Percentiles rank a stretch among this genome's conserved stretches.
These are phyloP conservation scores for Rhyzopertha dominica DNA, from an alignment of 1,140 invertebrate genomes.

Conservation along the genomic window DNA sequence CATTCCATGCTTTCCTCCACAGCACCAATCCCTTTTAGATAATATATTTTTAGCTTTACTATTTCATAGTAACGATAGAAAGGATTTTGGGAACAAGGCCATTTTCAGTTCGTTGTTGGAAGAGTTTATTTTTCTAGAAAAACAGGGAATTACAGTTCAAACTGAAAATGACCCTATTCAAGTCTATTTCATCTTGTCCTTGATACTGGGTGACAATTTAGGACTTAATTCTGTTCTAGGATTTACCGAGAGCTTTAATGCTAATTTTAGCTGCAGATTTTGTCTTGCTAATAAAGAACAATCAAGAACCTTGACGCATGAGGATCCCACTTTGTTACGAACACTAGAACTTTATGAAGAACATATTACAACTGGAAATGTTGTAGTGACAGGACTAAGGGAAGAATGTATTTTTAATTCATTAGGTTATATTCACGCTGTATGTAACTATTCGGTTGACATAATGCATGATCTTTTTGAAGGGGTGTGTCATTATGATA, in stretches of 20 bases:
- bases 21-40: neutral
- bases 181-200: constrained; percentile 26
- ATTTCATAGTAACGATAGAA: constrained; percentile 4
- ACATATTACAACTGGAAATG: neutral
- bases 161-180: neutral
- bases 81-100: neutral
- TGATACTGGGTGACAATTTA: constrained; percentile 36
- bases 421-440: constrained; percentile 1
- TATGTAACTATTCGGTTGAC: constrained; percentile 6
- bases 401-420: neutral
- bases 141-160: neutral
- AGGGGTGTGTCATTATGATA: too few species aligned
- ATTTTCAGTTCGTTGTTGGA: constrained; percentile 2
- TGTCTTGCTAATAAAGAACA: constrained; percentile 18
- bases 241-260: constrained; percentile 30
- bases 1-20: constrained; percentile 1
- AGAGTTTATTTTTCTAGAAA: neutral
- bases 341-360: neutral
- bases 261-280: constrained; percentile 32
- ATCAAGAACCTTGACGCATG: constrained; percentile 20
- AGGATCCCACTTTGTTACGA: neutral
- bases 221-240: constrained; percentile 30
- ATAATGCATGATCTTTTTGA: constrained; percentile 37
- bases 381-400: constrained; percentile 1
- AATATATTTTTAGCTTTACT: constrained; percentile 7